Percentiles rank a stretch among this genome's conserved stretches.
Evolutionary conservation across 2,888 invertebrate species (phyloP).

Genomic region (Maniola hyperantus): DNA sequence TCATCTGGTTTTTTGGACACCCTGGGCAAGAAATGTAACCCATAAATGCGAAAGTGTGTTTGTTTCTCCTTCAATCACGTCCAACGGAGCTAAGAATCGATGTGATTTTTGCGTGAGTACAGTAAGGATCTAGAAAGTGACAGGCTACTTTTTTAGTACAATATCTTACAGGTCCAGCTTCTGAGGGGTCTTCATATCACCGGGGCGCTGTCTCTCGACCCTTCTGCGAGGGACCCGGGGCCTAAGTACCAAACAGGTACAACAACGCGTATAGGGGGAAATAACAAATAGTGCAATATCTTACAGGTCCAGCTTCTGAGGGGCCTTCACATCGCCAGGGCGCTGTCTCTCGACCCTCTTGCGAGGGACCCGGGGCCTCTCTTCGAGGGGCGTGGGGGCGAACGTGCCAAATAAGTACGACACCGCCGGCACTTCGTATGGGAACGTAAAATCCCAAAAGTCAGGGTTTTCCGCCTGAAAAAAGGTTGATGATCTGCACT

Average conservation of each 20-base stretch:
- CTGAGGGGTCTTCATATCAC: slow-evolving; percentile 75
- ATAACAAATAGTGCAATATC: slow-evolving; percentile 6
- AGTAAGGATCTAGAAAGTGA: too few species aligned
- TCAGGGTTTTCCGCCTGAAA: slow-evolving; percentile 58
- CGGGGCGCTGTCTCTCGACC: slow-evolving; percentile 55
- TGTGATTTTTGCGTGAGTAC: too few species aligned
- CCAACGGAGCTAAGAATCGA: too few species aligned
- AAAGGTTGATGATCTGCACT: not conserved
- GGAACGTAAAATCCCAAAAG: slow-evolving; percentile 60
- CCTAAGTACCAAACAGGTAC: slow-evolving; percentile 75
- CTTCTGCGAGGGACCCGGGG: slow-evolving; percentile 50
- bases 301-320: slow-evolving; percentile 74
- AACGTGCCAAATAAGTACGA: slow-evolving; percentile 76
- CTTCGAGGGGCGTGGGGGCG: slow-evolving; percentile 58
- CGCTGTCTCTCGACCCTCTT: slow-evolving; percentile 53
- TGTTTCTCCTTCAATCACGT: too few species aligned
- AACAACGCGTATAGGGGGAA: slow-evolving; percentile 36
- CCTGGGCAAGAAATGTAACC: slow-evolving; percentile 43
- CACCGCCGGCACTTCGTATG: slow-evolving; percentile 57
- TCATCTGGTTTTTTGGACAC: slow-evolving; percentile 77
- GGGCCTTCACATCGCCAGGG: slow-evolving; percentile 68
- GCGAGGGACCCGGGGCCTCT: slow-evolving; percentile 52
- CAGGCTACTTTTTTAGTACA: too few species aligned
- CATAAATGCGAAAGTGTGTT: too few species aligned
- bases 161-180: slow-evolving; percentile 65